Conservation (phyloP, 2,797 vertebrate species). For the Chloroceryle inda region DNA sequence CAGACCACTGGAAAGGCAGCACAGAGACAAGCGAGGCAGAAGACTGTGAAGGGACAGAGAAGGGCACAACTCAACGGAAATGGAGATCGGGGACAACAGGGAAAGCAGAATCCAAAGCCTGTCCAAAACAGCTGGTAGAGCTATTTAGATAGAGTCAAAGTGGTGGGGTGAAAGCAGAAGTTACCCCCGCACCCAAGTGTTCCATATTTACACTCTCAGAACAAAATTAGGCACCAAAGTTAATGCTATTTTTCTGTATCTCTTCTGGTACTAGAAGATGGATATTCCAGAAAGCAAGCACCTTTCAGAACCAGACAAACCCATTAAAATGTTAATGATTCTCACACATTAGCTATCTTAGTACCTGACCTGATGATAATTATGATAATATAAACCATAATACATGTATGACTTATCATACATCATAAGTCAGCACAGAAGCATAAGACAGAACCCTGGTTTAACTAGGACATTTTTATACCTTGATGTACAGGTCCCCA, state of each 20-base stretch:
- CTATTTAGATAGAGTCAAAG: background rate
- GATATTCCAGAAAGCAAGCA: background rate
- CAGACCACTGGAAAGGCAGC: background rate
- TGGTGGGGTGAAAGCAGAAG: background rate
- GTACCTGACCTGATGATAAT: background rate
- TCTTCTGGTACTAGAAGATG: background rate
- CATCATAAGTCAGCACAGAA: background rate
- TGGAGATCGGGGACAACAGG: background rate
- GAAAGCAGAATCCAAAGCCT: background rate
- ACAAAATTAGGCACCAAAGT: background rate
- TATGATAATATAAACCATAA: background rate
- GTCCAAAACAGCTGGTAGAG: background rate
- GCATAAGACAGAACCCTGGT: background rate
- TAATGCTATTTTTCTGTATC: background rate
- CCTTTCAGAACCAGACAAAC: background rate
- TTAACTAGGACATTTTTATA: background rate
- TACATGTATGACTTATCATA: accelerated
- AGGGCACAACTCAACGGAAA: background rate
- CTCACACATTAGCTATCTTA: background rate
- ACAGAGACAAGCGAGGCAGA: background rate
- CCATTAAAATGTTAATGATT: background rate
- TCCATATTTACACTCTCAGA: background rate
- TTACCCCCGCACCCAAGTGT: accelerated
- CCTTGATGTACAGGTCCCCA: background rate
- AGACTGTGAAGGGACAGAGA: background rate